Base-by-base conservation (phyloP, 2,888 invertebrate genomes). In the Lamellibrachia satsuma region DNA sequence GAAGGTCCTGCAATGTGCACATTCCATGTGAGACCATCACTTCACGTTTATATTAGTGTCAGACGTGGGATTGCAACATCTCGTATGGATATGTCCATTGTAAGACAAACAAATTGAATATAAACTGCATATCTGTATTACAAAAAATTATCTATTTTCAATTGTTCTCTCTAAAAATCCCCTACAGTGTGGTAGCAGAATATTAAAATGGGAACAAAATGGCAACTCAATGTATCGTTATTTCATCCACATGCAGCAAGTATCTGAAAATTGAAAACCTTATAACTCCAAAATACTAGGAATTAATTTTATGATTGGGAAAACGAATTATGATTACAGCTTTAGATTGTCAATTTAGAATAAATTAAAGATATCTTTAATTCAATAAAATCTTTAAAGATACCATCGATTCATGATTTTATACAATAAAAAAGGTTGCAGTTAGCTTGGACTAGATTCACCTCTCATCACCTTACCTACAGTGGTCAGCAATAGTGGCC, bases 401-500 rank as follows among this genome's bases (percentile, higher is more conserved):
- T 22, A 60, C 15, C 75, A 75, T n/a, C 6, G 6, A 55, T 55
- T 55, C 9, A 55, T 55, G 55, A 9, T 55, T 55, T 75, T 75
- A 75, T 22, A 75, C 1, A 11, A 75, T 75, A 4, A 11, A 75
- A 75, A 22, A 6, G 2, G 75, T 75, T 75, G 22, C 22, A 22
- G n/a, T 75, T 0, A 6, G 22, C 75, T 75, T 75, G 75, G 15
- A 75, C 15, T 22, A 75, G 22, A 22, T 75, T 75, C 15, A 75
- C 22, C 52, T 27, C 7, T 27, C 22, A 75, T n/a, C 75, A 75
- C 75, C 60, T 91, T 93, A 95, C 96, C 96, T 95, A 93, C 95
- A 95, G 93, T 94, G 95, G 92, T 96, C 95, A 27, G 95, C 94
- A 52, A 96, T 93, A 94, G 95, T 95, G 55, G 94, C 94, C 51